phyloP scores from a whole-genome alignment of 2,888 invertebrate species.

The Lasioglossum lativentre region DNA sequence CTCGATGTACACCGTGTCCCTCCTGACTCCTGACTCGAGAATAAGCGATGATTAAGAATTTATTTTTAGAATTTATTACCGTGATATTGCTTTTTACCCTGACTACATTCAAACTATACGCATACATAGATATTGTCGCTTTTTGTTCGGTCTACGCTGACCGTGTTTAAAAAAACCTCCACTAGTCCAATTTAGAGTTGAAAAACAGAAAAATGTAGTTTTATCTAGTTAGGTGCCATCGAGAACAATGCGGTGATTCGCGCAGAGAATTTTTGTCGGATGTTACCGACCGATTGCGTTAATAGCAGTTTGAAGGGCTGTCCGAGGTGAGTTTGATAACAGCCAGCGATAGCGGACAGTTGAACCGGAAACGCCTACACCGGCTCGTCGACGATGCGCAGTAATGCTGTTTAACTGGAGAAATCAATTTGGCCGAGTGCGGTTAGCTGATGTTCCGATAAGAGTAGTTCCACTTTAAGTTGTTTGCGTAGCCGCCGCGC shows the following conservation, averaged over 20 bases:
- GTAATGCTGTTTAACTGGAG: conserved; percentile 47
- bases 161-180: too few relatives aligned
- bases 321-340: neutral
- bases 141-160: too few relatives aligned
- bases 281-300: neutral
- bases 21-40: too few relatives aligned
- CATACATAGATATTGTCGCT: too few relatives aligned
- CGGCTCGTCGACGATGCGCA: conserved; percentile 16
- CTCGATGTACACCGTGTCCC: neutral
- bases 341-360: conserved; percentile 11
- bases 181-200: too few relatives aligned
- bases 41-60: too few relatives aligned
- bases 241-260: neutral
- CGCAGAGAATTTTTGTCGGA: neutral
- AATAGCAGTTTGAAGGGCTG: neutral
- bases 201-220: neutral
- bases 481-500: conserved; percentile 34
- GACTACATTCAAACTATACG: too few relatives aligned
- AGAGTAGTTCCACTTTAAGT: conserved; percentile 52
- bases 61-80: too few relatives aligned
- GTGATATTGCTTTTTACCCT: too few relatives aligned
- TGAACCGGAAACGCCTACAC: conserved; percentile 16
- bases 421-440: conserved; percentile 57
- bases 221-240: neutral
- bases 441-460: conserved; percentile 49